Evolutionary conservation across 30 jellyfish, hydroid and myxozoan genomes (phyloP).

Genomic region (Hydra vulgaris): DNA sequence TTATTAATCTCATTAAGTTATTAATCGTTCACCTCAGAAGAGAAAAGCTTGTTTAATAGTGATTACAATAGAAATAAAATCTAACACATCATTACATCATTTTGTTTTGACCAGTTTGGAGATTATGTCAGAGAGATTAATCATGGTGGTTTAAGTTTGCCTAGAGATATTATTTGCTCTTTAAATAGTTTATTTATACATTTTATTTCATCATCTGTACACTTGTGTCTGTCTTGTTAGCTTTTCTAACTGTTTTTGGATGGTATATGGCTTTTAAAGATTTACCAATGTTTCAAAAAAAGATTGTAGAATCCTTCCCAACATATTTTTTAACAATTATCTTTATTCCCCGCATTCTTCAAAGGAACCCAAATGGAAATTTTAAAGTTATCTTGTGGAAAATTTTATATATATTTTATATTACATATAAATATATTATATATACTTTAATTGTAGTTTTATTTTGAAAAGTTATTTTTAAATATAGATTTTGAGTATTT

Average conservation of each 20-base stretch:
- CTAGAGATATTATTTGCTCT: background rate
- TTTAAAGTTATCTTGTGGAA: background rate
- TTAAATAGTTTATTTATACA: background rate
- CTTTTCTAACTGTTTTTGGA: background rate
- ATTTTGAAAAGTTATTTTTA: no score
- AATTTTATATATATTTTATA: no score
- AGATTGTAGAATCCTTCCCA: background rate
- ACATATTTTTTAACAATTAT: background rate
- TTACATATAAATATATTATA: no score
- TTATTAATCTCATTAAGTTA: no score
- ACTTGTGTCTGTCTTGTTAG: background rate
- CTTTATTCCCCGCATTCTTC: background rate
- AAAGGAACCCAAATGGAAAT: background rate
- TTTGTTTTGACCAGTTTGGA: background rate
- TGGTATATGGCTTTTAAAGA: background rate
- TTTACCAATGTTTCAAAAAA: background rate
- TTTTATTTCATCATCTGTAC: background rate
- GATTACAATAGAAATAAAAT: no score
- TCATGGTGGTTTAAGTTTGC: background rate
- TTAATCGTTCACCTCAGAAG: no score
- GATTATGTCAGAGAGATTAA: background rate
- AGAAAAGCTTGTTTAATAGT: no score
- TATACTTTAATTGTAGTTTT: no score
- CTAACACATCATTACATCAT: no score
- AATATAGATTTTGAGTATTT: no score